Evolutionary conservation across 2,888 invertebrate genomes (phyloP), one percentile per base, ranked within the genome.

Genomic region (Arctia plantaginis): DNA sequence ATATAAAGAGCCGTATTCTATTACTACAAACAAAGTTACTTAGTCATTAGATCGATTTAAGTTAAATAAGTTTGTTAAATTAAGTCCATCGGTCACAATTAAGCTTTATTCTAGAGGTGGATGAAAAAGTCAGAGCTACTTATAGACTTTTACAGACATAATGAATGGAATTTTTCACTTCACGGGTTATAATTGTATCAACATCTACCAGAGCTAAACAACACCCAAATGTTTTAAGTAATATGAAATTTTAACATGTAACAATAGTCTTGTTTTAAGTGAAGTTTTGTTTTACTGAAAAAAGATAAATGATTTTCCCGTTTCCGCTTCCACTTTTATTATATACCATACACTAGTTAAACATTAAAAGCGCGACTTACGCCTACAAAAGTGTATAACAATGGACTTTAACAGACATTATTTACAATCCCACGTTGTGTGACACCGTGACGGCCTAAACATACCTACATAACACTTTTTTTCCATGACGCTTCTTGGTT

Each of bases 381-480:
- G 75, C 33, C 71, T 76, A 71, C 72, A 80, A 74, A 72, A 76
- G 73, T 77, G 68, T 80, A 74, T 77, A 80, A 82, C 79, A 79
- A 80, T 83, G 44, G 69, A 71, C 64, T 41, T 76, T 81, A 71
- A 77, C 76, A 81, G 79, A 75, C 79, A 78, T 71, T 65, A 27
- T 64, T 44, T 33, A 66, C 71, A 79, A 72, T 87, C 88, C 82
- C 88, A 88, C 88, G 85, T 41, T 86, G 87, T 73, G 76, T 77
- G 77, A 65, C 85, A 85, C 83, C 90, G 87, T 90, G 89, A 90
- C 89, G 81, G 86, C 77, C 59, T 65, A 72, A 59, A 76, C 76
- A 71, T 78, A 72, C 71, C 72, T 77, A 80, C 30, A 30, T 62
- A 67, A 41, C 27, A 27, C 41, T 44, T n/a, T 30, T n/a, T 30